Base-by-base conservation (phyloP, 2,113 vertebrate species). In the Rutilus rutilus region DNA sequence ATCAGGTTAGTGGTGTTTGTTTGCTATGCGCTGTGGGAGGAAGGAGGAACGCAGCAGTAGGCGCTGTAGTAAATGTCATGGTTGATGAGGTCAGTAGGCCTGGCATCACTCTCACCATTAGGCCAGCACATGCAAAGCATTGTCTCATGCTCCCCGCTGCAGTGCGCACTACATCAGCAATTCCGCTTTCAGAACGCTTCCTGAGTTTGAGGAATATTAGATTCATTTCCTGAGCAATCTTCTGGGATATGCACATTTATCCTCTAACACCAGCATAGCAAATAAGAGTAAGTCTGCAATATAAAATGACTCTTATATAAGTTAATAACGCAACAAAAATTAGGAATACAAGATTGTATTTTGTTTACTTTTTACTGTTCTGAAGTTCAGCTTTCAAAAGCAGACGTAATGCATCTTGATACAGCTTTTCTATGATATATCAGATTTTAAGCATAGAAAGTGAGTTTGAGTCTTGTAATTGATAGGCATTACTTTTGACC, bases 11-110 rank as follows among this genome's bases (percentile, higher is more conserved):
- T 71, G 39, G 21, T 69, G 90, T 91, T 92, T 92, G 91, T 92
- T 92, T 93, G 91, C 88, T 19, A 79, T 85, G 85, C 89, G 64
- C 83, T 57, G 82, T 73, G 78, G 89, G 69, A 69, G 50, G 76
- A 82, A 69, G 47, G 85, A 45, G 65, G 69, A 76, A 54, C 14
- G 57, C 86, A 85, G 78, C 54, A 33, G 79, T 80, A 78, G 86
- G 82, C 50, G 9, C 84, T 54, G 83, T 87, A 87, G 87, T 92
- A 92, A 94, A 93, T 94, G 93, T 93, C 94, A 93, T 82, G 88
- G 89, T 91, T 93, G 93, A 94, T 92, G 92, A 93, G 92, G 89
- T 90, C 90, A 91, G 87, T 92, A 89, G 90, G 91, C 85, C 92
- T 84, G 90, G 84, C 89, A 87, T 89, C 54, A 87, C 80, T 65